phyloP scores from a whole-genome alignment of 2,797 vertebrate species.

The Margarornis squamiger region DNA sequence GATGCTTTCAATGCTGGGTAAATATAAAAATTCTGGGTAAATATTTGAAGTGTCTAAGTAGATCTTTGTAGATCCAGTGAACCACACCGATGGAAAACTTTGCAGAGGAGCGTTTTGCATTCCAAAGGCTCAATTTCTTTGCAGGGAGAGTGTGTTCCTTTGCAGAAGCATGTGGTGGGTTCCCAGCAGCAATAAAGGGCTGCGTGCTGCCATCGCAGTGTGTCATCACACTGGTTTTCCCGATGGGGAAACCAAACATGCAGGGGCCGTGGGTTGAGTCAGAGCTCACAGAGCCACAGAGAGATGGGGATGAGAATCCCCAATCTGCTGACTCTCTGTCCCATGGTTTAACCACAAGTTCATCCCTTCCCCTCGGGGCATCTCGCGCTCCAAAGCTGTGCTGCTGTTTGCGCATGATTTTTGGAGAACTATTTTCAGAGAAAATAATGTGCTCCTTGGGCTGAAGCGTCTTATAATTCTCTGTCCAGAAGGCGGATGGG shows the following conservation, averaged over 20 bases:
- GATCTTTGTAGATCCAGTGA: background rate
- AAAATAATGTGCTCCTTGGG: background rate
- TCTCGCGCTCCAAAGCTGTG: background rate
- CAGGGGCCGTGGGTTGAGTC: background rate
- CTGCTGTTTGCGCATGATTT: accelerated
- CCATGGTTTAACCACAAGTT: background rate
- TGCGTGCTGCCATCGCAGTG: background rate
- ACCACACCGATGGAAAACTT: accelerated
- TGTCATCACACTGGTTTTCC: background rate
- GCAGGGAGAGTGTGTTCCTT: background rate
- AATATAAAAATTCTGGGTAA: background rate
- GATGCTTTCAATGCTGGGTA: background rate
- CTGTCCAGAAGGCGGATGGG: accelerated
- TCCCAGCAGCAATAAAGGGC: background rate
- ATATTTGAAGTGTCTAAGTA: background rate
- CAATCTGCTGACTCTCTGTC: background rate
- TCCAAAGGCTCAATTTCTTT: accelerated
- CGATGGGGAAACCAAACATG: background rate
- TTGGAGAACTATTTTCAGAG: background rate
- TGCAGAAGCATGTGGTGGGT: background rate
- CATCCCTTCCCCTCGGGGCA: background rate
- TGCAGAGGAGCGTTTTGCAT: background rate
- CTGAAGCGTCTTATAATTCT: background rate
- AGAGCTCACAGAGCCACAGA: background rate
- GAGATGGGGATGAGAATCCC: background rate